These are phyloP conservation scores for Hycleus phaleratus DNA, from an alignment of 1,140 invertebrate species.

Conservation along the genomic window DNA sequence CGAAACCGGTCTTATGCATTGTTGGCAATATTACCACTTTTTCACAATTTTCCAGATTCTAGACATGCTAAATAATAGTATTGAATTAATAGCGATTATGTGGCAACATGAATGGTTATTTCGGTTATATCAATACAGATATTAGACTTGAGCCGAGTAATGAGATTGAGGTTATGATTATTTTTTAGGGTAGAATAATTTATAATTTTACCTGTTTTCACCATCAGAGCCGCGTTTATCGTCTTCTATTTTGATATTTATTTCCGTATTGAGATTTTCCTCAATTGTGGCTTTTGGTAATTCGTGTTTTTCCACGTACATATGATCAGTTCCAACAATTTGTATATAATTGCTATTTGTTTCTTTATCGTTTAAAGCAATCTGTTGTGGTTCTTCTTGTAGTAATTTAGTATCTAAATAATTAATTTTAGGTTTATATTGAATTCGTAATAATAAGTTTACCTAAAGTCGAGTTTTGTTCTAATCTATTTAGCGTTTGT, in stretches of 20 bases:
- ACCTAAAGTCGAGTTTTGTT: not conserved
- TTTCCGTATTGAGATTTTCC: not conserved
- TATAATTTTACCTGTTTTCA: conserved; percentile 2
- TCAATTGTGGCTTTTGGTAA: conserved; percentile 16
- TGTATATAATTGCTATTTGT: conserved; percentile 29
- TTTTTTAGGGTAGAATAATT: no score
- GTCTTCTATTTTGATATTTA: conserved; percentile 27
- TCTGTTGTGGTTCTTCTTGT: conserved; percentile 31
- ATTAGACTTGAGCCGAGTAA: no score
- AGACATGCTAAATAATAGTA: no score
- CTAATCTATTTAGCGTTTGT: conserved; percentile 12
- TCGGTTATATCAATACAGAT: no score
- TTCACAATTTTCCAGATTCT: no score
- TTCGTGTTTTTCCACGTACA: conserved; percentile 30
- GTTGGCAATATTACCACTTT: no score
- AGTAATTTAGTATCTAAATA: no score
- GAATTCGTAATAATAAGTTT: conserved; percentile 6
- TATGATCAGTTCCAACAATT: conserved; percentile 36
- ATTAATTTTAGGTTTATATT: no score
- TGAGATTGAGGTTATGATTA: no score
- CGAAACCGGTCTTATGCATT: no score
- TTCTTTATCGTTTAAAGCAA: conserved; percentile 32
- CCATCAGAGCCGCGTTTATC: conserved; percentile 34
- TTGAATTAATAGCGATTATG: no score
- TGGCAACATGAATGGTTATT: no score